These are phyloP conservation scores for Drosophila atripex DNA, from an alignment of 2,888 invertebrate species.

Conservation along the genomic window DNA sequence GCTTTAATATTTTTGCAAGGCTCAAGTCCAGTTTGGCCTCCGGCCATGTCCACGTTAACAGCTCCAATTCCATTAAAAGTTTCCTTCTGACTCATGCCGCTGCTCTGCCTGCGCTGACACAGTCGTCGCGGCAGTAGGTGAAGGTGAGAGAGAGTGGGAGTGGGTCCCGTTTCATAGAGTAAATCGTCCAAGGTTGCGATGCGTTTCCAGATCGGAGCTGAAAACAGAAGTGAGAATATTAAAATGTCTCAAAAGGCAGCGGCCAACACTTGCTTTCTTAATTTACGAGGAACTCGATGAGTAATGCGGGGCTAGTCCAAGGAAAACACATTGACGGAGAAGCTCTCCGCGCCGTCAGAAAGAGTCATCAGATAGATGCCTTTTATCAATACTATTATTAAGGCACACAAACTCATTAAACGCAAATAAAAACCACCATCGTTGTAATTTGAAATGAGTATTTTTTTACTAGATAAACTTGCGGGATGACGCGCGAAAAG, in stretches of 20 bases:
- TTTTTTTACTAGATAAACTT: too few relatives aligned
- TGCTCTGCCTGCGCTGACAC: background rate
- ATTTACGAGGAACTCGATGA: background rate
- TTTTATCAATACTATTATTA: background rate
- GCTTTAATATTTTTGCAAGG: background rate
- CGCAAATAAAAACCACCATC: too few relatives aligned
- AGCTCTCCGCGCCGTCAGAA: background rate
- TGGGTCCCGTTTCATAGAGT: background rate
- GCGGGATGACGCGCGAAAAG: too few relatives aligned
- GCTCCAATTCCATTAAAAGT: background rate
- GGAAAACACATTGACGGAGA: conserved; percentile 8
- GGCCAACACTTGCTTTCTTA: background rate
- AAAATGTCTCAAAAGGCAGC: background rate
- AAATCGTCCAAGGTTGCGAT: background rate
- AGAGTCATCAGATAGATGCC: background rate
- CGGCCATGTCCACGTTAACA: background rate
- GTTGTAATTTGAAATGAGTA: too few relatives aligned
- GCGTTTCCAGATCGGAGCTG: background rate
- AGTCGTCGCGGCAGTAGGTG: conserved; percentile 1
- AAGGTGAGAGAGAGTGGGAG: background rate
- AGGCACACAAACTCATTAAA: background rate
- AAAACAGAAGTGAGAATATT: background rate
- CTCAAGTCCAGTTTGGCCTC: background rate
- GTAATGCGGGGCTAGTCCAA: conserved; percentile 2
- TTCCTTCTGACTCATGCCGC: background rate